A percentile compares a stretch with the other conserved stretches of the same genome.
These are phyloP conservation scores for Phasia obesa DNA, from an alignment of 2,888 invertebrate species.

Conservation along the genomic window DNA sequence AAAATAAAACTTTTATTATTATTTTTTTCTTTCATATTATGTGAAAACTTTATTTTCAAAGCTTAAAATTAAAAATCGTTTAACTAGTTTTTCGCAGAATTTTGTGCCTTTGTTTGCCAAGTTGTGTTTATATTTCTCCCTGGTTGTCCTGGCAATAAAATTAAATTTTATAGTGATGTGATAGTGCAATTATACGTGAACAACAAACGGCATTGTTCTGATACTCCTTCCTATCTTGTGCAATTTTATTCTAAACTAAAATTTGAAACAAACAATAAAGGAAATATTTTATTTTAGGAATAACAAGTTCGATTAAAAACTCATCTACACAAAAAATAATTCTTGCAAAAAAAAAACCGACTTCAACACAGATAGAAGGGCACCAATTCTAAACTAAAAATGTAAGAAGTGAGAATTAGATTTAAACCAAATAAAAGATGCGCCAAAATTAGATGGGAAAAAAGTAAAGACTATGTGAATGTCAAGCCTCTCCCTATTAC, in stretches of 20 bases:
- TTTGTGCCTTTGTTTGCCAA: neutral
- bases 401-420: too few species aligned
- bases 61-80: conserved; percentile 67
- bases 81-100: conserved; percentile 44
- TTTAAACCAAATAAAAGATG: too few species aligned
- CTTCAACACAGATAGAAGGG: too few species aligned
- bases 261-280: too few species aligned
- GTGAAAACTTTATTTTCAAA: conserved; percentile 63
- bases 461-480: too few species aligned
- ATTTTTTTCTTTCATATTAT: conserved; percentile 56
- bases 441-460: too few species aligned
- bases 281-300: too few species aligned
- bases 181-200: conserved; percentile 15
- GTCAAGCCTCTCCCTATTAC: too few species aligned
- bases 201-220: neutral
- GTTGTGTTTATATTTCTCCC: conserved; percentile 1
- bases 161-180: conserved; percentile 7
- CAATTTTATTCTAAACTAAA: neutral
- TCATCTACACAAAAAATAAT: too few species aligned
- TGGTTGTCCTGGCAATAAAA: conserved; percentile 26
- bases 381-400: too few species aligned
- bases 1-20: conserved; percentile 33
- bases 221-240: neutral
- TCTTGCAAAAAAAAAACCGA: too few species aligned
- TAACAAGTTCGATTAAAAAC: too few species aligned